Evolutionary conservation across 2,888 invertebrate genomes (phyloP), one percentile per base, ranked within the genome.

Genomic region (Drosophila hamatofila): DNA sequence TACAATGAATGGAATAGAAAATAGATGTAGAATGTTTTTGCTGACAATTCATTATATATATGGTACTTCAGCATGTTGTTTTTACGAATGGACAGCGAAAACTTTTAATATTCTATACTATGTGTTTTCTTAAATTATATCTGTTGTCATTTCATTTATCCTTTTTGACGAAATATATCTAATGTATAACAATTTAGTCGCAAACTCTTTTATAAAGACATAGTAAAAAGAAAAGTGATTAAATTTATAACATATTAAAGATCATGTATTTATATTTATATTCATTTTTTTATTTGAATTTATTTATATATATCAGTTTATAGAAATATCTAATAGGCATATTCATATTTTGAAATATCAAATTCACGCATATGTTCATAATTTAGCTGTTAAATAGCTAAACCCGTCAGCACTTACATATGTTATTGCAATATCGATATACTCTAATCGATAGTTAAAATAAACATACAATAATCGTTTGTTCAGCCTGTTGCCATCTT

Each of bases 361-460:
- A 6, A 48, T n/a, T 46, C 46, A 9, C 11, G 12, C 46, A 8
- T n/a, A 49, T n/a, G 18, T 18, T 30, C 48, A 30, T n/a, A 16
- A 41, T 33, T 48, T 12, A 23, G 41, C 11, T 1, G 16, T 11
- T 33, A 42, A 42, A n/a, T n/a, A 42, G 39, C 30, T 16, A 42
- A 7, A 11, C 6, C n/a, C 23, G 44, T n/a, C 23, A 57, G 5
- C 33, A 14, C 44, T 33, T 2, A 0, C 12, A 2, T n/a, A 39
- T 27, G 14, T 39, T n/a, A 41, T 9, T 7, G 2, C 12, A 12
- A 2, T 51, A 12, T 51, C 65, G 65, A 66, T 66, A 46, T 21
- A 3, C 1, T 16, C 18, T 11, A 18, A 16, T 27, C 57, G 63
- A 71, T 58, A 71, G 14, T 51, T 42, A 1, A 16, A 23, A 25